Percentiles rank a stretch among this genome's conserved stretches.
Evolutionary conservation across 2,113 vertebrate genomes (phyloP).

Genomic region (Myocastor coypus): DNA sequence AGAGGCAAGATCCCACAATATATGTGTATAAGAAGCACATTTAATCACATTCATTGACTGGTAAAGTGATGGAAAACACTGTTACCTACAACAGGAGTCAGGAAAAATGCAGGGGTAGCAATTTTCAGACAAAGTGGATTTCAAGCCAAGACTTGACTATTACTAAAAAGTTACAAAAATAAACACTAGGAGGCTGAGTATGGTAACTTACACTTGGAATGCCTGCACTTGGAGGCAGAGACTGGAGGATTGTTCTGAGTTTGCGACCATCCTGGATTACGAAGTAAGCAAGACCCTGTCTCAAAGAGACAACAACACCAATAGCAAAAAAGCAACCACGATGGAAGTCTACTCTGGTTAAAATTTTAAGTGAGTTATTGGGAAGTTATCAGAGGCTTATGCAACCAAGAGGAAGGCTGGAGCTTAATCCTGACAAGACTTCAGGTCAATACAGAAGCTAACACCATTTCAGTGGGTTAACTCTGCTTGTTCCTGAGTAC

Average conservation of each 20-base stretch:
- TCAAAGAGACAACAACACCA: no score
- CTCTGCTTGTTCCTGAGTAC: background rate
- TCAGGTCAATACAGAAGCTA: no score
- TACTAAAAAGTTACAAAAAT: background rate
- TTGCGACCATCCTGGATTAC: no score
- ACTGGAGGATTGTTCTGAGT: no score
- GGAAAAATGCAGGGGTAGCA: background rate
- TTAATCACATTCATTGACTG: background rate
- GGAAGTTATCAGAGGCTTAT: background rate
- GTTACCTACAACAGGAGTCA: background rate
- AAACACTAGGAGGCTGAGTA: background rate
- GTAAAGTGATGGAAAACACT: background rate
- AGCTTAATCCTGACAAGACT: background rate
- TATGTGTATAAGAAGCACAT: background rate
- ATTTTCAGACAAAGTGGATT: background rate
- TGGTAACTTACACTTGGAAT: no score
- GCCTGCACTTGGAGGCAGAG: no score
- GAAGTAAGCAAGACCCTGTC: no score
- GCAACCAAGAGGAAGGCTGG: background rate
- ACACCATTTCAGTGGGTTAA: background rate
- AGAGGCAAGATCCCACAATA: background rate
- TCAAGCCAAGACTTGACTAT: background rate
- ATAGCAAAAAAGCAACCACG: no score
- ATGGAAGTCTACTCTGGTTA: background rate
- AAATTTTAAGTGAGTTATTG: constrained; percentile 9